A percentile compares a stretch with the other conserved stretches of the same genome.
Conservation (phyloP, 2,113 vertebrate species). For the Nannospalax galili region DNA sequence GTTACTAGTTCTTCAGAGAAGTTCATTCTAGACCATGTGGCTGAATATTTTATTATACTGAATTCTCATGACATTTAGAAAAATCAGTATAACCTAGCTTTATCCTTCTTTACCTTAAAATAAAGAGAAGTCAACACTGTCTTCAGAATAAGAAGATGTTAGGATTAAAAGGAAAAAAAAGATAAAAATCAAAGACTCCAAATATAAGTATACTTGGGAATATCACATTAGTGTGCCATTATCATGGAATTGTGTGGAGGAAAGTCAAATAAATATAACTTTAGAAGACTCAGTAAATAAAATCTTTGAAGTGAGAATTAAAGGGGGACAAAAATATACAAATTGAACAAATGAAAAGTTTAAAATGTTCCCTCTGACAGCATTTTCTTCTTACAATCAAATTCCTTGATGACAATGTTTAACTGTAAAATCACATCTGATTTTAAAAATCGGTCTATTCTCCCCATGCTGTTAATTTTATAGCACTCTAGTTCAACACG, state of each 20-base stretch:
- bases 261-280: not conserved
- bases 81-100: not conserved
- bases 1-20: not conserved
- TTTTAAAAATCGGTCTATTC: slow-evolving; percentile 8
- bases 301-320: not conserved
- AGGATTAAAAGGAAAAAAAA: not conserved
- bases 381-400: not conserved
- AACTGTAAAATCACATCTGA: not conserved
- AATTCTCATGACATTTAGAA: slow-evolving; percentile 10
- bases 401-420: not conserved
- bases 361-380: not conserved
- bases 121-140: not conserved
- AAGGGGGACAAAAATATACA: not conserved
- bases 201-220: not conserved
- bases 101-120: not conserved
- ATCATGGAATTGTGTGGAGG: not conserved
- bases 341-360: not conserved
- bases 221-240: not conserved
- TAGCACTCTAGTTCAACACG: not conserved
- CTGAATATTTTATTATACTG: not conserved
- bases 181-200: not conserved
- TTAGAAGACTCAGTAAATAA: slow-evolving; percentile 23
- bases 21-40: not conserved
- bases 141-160: not conserved
- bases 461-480: slow-evolving; percentile 10